Evolutionary conservation across 2,888 invertebrate species (phyloP), one percentile per base, ranked within the genome.

Genomic region (Ernsta delagoae): DNA sequence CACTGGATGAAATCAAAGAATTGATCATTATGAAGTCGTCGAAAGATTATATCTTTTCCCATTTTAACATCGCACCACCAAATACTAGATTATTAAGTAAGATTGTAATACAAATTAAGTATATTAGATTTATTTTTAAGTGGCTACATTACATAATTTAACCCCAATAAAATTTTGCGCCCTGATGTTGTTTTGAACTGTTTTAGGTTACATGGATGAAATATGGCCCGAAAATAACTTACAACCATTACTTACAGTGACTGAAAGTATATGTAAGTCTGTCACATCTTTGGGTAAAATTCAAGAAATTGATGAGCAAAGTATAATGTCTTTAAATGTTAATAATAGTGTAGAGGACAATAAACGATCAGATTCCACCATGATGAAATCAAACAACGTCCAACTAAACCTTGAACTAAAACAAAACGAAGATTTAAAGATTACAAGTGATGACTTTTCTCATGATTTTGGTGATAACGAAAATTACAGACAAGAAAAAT

Each of bases 221-320:
- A 67, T 76, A 41, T 92, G 92, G 92, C 92, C 92, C 11, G 73
- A 72, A 61, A 78, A 86, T 65, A 73, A 83, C 31, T 39, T 72
- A 7, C 66, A 73, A 48, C 78, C 79, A 48, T 36, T 70, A 53
- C 54, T 83, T 8, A 89, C 83, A 79, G 73, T 83, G 11, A 86
- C 83, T 70, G 78, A 80, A 71, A 87, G 83, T 75, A 83, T 85
- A 43, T 84, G 78, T 71, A 88, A 85, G 75, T 91, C 91, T 36
- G 75, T 90, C 24, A 79, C 79, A 61, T 92, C 92, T 5, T 76
- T 92, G 41, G 91, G 91, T 54, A 83, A 74, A 59, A 85, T 92
- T 71, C 71, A 73, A 56, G 92, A 92, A 81, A 70, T 57, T 43
- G 69, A 69, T 36, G 89, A 90, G 75, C 78, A 50, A 8, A 65